Percentiles rank a stretch among this genome's conserved stretches.
Conservation (phyloP, 2,888 invertebrate species). For the Halocaridina rubra region DNA sequence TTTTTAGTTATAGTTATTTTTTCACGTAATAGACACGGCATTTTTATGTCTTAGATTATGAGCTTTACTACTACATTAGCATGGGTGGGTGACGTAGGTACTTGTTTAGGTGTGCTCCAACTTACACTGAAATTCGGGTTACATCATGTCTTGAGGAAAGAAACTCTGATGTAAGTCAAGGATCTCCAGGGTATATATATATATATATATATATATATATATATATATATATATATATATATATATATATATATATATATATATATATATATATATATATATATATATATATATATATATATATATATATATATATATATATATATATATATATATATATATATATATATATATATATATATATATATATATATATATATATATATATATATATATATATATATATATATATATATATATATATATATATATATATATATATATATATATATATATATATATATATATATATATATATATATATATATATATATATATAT, state of each 20-base stretch:
- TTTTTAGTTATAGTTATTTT: too few relatives aligned
- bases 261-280: neutral
- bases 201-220: neutral
- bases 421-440: conserved; percentile 6
- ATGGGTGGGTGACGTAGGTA: too few relatives aligned
- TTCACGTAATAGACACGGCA: too few relatives aligned
- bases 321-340: neutral
- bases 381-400: neutral
- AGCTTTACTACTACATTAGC: too few relatives aligned
- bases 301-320: neutral
- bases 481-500: conserved; percentile 11
- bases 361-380: neutral
- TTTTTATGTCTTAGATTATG: too few relatives aligned
- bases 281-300: neutral
- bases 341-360: neutral
- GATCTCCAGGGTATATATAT: neutral
- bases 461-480: conserved; percentile 2
- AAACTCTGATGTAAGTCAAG: too few relatives aligned
- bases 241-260: neutral
- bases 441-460: neutral
- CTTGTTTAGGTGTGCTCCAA: too few relatives aligned
- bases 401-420: conserved; percentile 14
- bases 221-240: neutral
- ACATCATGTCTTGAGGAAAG: too few relatives aligned
- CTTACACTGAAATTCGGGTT: too few relatives aligned